Evolutionary conservation across 2,888 invertebrate species (phyloP), one percentile per base, ranked within the genome.

Genomic region (Zaprionus obscuricornis): DNA sequence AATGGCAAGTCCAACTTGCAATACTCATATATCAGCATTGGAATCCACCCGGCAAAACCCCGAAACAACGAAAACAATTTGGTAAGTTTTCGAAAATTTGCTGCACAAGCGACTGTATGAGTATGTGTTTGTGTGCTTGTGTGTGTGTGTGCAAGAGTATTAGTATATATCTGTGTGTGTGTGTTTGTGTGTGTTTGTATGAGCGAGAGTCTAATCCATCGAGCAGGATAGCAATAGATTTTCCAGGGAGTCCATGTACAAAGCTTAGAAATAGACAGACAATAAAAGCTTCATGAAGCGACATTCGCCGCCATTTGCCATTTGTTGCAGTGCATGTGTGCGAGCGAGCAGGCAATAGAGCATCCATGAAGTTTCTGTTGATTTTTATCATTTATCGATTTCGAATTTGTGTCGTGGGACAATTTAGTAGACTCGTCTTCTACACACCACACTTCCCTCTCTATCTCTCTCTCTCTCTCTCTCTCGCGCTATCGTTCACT

Each of bases 361-460:
- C 74, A 72, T 75, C 85, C 84, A 85, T 85, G 86, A 77, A 83
- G 84, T 87, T 87, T 87, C 75, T 87, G 87, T 82, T 87, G 87
- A 87, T 84, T 87, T 88, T 87, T 87, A 87, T 88, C 88, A 87
- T 87, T 88, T 87, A 87, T 87, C 87, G 87, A 87, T 87, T 87
- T 87, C 87, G 85, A 87, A 88, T 87, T 87, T 87, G 88, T 84
- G 81, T 75, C 81, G 86, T 72, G 81, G 81, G 83, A 75, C 83
- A 76, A 85, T 85, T 83, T 85, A 85, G 84, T 82, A 67, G 77
- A 51, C 52, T 57, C 56, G 22, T 10, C 31, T 29, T 31, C 40
- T 43, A 42, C 16, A 26, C 11, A 10, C 49, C 52, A 27, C 33
- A 16, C 26, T 24, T 51, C 29, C 31, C 11, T 27, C 24, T 39